These are phyloP conservation scores for Gymnocheta viridis DNA, from an alignment of 2,888 invertebrate genomes.

Conservation along the genomic window DNA sequence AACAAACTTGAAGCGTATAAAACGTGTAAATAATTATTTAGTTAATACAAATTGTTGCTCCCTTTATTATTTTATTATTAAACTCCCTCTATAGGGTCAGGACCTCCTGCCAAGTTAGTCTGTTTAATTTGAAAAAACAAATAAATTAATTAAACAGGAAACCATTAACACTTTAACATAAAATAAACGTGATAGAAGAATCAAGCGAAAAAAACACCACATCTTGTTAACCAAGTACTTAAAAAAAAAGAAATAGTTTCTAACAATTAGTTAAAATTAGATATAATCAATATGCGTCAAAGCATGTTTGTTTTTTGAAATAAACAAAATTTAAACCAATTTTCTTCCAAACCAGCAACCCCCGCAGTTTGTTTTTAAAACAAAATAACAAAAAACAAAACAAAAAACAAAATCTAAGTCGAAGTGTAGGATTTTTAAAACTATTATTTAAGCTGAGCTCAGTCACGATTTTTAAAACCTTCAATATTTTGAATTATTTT, in stretches of 20 bases:
- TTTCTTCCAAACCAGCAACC: conserved; percentile 11
- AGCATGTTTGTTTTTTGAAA: neutral
- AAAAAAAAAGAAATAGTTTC: neutral
- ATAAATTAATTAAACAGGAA: conserved; percentile 37
- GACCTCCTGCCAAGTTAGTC: neutral
- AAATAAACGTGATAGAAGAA: conserved; percentile 41
- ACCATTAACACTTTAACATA: conserved; percentile 24
- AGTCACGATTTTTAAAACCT: conserved; percentile 53
- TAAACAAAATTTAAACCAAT: neutral
- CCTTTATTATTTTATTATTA: neutral
- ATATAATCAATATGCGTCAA: conserved; percentile 30
- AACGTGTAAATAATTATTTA: neutral
- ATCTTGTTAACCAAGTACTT: neutral
- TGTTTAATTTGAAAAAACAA: neutral
- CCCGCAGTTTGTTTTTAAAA: neutral
- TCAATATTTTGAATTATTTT: neutral
- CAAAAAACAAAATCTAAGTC: neutral
- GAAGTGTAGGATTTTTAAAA: conserved; percentile 37
- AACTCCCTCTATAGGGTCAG: neutral
- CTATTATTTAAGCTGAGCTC: conserved; percentile 11
- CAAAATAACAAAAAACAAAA: neutral
- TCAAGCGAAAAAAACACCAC: neutral
- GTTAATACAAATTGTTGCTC: neutral
- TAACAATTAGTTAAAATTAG: conserved; percentile 42
- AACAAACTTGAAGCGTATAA: neutral